Percentiles rank a stretch among this genome's conserved stretches.
phyloP scores from a whole-genome alignment of 2,113 vertebrate genomes.

The Cromileptes altivelis region DNA sequence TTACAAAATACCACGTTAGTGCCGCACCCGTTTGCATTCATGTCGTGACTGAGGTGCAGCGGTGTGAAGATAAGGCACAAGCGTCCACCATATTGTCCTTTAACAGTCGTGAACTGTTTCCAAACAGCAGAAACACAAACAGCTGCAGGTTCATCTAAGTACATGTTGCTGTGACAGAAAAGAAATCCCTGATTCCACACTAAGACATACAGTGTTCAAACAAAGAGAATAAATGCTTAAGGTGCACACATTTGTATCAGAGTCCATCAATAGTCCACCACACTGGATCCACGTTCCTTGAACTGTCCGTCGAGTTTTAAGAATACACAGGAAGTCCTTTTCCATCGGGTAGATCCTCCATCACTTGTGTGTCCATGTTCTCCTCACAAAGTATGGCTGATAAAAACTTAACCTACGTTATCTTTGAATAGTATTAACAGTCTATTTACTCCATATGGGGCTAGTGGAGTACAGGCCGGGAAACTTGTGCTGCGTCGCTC shows the following conservation, averaged over 20 bases:
- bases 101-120: conserved; percentile 4
- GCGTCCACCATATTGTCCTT: conserved; percentile 14
- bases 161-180: conserved; percentile 28
- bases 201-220: conserved; percentile 55
- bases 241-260: conserved; percentile 37
- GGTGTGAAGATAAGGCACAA: conserved; percentile 20
- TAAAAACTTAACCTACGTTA: conserved; percentile 24
- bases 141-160: conserved; percentile 6
- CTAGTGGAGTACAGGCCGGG: conserved; percentile 17
- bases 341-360: neutral
- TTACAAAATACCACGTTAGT: conserved; percentile 55
- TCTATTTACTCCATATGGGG: neutral
- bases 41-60: conserved; percentile 12
- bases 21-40: conserved; percentile 2
- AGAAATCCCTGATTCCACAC: conserved; percentile 60
- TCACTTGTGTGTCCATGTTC: conserved; percentile 2
- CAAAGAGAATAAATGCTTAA: conserved; percentile 42
- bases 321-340: conserved; percentile 13
- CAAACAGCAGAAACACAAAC: conserved; percentile 4
- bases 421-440: conserved; percentile 19
- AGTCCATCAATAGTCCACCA: conserved; percentile 47
- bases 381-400: conserved; percentile 22
- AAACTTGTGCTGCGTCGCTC: conserved; percentile 5
- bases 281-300: conserved; percentile 9
- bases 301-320: conserved; percentile 21